Evolutionary conservation across 1,140 invertebrate species (phyloP).

Genomic region (Panulirus ornatus): DNA sequence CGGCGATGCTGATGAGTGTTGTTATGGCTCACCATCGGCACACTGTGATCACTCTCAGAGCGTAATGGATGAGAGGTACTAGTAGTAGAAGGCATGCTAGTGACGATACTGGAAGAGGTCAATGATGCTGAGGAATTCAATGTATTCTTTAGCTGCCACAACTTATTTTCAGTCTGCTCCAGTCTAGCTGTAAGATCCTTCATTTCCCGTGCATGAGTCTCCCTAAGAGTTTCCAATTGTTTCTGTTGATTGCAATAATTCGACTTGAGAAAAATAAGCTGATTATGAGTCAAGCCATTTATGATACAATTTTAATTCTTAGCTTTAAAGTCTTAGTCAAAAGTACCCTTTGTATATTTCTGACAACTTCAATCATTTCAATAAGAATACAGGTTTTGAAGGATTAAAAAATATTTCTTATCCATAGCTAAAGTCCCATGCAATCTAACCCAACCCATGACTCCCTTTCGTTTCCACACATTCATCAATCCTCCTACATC

Average conservation of each 20-base stretch:
- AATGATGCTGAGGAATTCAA: slow-evolving; percentile 25
- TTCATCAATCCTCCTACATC: too few species aligned
- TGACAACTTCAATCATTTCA: too few species aligned
- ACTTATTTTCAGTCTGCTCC: slow-evolving; percentile 61
- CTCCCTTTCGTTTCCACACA: too few species aligned
- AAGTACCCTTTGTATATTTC: too few species aligned
- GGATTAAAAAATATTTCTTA: too few species aligned
- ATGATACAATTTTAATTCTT: too few species aligned
- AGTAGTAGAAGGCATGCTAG: not conserved
- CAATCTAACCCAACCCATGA: too few species aligned
- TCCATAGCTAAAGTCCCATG: too few species aligned
- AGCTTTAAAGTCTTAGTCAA: too few species aligned
- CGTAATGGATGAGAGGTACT: not conserved
- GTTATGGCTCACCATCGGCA: not conserved
- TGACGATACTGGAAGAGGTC: slow-evolving; percentile 4
- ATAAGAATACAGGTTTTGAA: too few species aligned
- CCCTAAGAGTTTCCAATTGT: slow-evolving; percentile 45
- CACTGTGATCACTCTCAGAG: slow-evolving; percentile 24
- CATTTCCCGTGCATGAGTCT: slow-evolving; percentile 51
- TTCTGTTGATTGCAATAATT: slow-evolving; percentile 14
- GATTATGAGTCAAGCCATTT: too few species aligned
- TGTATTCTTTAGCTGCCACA: slow-evolving; percentile 65
- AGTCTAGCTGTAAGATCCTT: slow-evolving; percentile 52
- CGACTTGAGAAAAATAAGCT: too few species aligned
- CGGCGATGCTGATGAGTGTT: slow-evolving; percentile 32